phyloP scores from a whole-genome alignment of 1,140 invertebrate species.

The Nomia melanderi region DNA sequence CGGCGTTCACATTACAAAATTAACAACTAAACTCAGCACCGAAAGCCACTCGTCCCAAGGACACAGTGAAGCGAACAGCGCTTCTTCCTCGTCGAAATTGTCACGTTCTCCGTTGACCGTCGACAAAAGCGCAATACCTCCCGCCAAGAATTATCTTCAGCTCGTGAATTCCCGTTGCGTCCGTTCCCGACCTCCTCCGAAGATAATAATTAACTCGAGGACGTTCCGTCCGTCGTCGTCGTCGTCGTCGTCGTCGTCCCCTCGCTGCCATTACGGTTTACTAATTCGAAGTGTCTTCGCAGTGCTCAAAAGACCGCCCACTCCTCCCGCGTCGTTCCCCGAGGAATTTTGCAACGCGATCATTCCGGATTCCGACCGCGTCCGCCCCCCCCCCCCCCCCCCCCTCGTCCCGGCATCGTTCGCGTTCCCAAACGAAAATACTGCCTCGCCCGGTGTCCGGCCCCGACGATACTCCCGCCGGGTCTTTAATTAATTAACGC shows the following conservation, averaged over 20 bases:
- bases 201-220: not conserved
- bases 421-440: not conserved
- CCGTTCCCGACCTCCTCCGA: not conserved
- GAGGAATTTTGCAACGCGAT: not conserved
- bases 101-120: not conserved
- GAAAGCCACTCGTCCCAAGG: too few relatives aligned
- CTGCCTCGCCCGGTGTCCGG: not conserved
- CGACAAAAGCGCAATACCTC: not conserved
- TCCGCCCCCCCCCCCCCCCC: not conserved
- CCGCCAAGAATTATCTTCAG: not conserved
- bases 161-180: not conserved
- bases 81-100: too few relatives aligned
- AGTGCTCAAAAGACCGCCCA: not conserved
- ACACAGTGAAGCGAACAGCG: too few relatives aligned
- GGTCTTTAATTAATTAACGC: conserved; percentile 1
- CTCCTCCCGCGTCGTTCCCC: not conserved
- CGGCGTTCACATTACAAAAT: too few relatives aligned
- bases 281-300: not conserved
- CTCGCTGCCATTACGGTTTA: not conserved
- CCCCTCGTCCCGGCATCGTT: not conserved
- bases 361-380: not conserved
- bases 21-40: too few relatives aligned
- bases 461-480: not conserved
- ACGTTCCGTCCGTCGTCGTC: not conserved
- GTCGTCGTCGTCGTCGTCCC: too few relatives aligned